Percentiles rank a stretch among this genome's conserved stretches.
phyloP scores from a whole-genome alignment of 2,888 invertebrate genomes.

The Brachypterus glaber region DNA sequence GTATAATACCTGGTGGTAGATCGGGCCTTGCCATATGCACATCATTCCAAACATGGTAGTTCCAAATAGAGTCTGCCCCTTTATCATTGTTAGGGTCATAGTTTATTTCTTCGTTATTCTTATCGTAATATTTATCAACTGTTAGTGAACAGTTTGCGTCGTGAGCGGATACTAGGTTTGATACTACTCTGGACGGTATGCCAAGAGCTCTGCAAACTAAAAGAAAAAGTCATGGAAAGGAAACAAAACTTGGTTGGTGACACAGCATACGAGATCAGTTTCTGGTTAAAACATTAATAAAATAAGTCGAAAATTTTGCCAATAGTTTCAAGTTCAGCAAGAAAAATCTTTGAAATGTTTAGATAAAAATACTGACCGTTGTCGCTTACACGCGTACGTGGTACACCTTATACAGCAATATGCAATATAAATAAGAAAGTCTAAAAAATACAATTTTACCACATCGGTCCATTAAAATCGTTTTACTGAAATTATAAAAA shows the following conservation, averaged over 20 bases:
- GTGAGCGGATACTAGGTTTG: slow-evolving; percentile 77
- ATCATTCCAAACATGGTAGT: slow-evolving; percentile 84
- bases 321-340: too few relatives aligned
- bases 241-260: too few relatives aligned
- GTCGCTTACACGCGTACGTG: too few relatives aligned
- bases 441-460: slow-evolving; percentile 1
- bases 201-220: slow-evolving; percentile 70
- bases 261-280: too few relatives aligned
- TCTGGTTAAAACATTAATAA: too few relatives aligned
- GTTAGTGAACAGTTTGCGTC: slow-evolving; percentile 71
- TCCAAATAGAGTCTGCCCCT: slow-evolving; percentile 74
- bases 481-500: slow-evolving; percentile 3
- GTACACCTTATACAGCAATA: too few relatives aligned
- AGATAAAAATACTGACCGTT: too few relatives aligned
- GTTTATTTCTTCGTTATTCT: slow-evolving; percentile 54
- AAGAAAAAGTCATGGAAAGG: slow-evolving; percentile 19
- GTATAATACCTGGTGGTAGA: slow-evolving; percentile 48
- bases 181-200: slow-evolving; percentile 70
- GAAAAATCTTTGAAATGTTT: too few relatives aligned
- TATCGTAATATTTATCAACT: slow-evolving; percentile 67
- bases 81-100: slow-evolving; percentile 57
- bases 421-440: too few relatives aligned
- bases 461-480: too few relatives aligned
- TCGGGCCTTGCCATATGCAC: slow-evolving; percentile 79
- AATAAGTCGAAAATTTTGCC: too few relatives aligned